These are phyloP conservation scores for Vimba vimba DNA, from an alignment of 2,113 vertebrate species.

Conservation along the genomic window DNA sequence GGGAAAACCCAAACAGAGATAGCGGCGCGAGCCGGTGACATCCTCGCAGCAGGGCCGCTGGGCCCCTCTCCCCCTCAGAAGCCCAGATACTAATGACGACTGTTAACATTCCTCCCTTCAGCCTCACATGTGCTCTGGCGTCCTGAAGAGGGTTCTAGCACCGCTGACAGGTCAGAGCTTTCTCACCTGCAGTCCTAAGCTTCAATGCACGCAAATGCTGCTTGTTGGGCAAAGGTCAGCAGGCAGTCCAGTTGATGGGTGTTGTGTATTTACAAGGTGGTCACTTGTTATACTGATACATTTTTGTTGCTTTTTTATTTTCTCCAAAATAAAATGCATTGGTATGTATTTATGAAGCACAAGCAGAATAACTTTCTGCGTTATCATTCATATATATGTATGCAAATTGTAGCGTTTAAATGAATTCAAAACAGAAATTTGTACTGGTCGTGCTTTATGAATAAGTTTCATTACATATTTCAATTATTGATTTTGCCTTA, in stretches of 20 bases:
- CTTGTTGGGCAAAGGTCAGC: slow-evolving; percentile 17
- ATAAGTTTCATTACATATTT: background rate
- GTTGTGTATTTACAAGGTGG: background rate
- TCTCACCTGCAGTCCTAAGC: slow-evolving; percentile 29
- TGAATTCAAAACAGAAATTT: too few species aligned
- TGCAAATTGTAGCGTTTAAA: background rate
- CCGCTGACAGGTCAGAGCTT: slow-evolving; percentile 11
- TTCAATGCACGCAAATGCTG: background rate
- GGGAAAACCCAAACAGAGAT: slow-evolving; percentile 60
- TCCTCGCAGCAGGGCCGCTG: slow-evolving; percentile 41
- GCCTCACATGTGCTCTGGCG: slow-evolving; percentile 33
- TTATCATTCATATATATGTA: background rate
- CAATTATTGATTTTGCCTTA: background rate
- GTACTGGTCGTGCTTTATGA: background rate
- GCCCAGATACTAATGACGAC: slow-evolving; percentile 51
- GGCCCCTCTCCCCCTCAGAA: slow-evolving; percentile 45
- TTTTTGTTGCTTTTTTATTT: background rate
- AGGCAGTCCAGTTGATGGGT: background rate
- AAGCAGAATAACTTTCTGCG: background rate
- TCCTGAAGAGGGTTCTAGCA: slow-evolving; percentile 36
- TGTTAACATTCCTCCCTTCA: slow-evolving; percentile 50
- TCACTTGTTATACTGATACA: background rate
- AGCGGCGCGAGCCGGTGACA: slow-evolving; percentile 51
- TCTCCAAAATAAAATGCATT: too few species aligned
- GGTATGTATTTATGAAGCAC: background rate